Base-by-base conservation (phyloP, 2,797 vertebrate species). In the Acipenser ruthenus region DNA sequence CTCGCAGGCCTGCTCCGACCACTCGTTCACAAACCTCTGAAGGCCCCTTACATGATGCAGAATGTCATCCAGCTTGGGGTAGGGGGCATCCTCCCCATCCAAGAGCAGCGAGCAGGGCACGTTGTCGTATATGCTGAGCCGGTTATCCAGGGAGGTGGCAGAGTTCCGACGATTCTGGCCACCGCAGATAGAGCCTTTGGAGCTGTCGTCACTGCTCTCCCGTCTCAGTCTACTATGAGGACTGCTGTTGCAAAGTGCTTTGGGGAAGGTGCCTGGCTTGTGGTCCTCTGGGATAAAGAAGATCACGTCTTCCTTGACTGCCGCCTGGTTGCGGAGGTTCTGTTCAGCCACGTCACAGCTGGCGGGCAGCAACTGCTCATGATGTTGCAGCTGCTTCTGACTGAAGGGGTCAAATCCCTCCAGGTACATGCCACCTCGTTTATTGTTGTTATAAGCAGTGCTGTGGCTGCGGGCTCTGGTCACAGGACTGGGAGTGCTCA, bases 181-280 rank as follows among this genome's bases (percentile, higher is more conserved):
- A 6, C 86, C 82, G 15, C 85, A 79, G 72, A 87, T 82, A 10
- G 90, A 85, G 56, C 90, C 88, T 80, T 91, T 92, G 0, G 91
- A 83, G 77, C 86, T 90, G 65, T 87, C 89, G 0, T 84, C 72
- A 9, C 92, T 90, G 50, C 85, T 88, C 62, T 90, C 87, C 58
- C 89, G 83, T 59, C 50, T 75, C 2, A 90, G 82, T 53, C 83
- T 68, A 18, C 85, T 79, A 55, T 60, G 47, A 11, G 90, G 88
- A 73, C 84, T 90, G 62, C 94, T 89, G 0, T 96, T 93, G 69
- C 90, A 91, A 75, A 99, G 93, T 49, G 94, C 95, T 87, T 94
- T 97, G 67, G 97, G 97, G 79, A 99, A 99, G 47, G 97, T 99
- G 78, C 97, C 97, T 0, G 96, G 97, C 77, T 98, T 99, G 84